A percentile compares a stretch with the other conserved stretches of the same genome.
Conservation (phyloP, 2,888 invertebrate genomes). For the Miltochrista miniata region DNA sequence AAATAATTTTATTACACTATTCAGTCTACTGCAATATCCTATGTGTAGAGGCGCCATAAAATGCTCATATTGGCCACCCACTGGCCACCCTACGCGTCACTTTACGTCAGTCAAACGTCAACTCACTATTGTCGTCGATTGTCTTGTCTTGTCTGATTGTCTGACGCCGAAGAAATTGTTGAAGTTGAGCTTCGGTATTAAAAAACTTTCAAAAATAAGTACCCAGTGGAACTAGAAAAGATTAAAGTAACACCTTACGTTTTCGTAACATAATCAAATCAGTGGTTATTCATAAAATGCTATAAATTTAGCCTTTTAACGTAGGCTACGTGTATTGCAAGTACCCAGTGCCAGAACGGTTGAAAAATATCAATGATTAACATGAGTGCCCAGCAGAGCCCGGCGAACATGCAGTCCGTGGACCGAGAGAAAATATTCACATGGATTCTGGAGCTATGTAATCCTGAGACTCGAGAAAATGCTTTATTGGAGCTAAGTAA, state of each 20-base stretch:
- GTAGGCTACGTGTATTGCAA: constrained; percentile 42
- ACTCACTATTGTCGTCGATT: constrained; percentile 22
- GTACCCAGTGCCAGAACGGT: constrained; percentile 37
- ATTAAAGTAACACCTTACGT: constrained; percentile 24
- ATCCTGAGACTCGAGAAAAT: constrained; percentile 97
- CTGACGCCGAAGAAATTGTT: constrained; percentile 31
- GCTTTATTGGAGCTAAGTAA: constrained; percentile 97
- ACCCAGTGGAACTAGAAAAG: constrained; percentile 8
- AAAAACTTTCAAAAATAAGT: constrained; percentile 17
- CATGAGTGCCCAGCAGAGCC: constrained; percentile 91
- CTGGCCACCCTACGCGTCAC: no score
- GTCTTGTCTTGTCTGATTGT: constrained; percentile 8
- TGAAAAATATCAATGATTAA: constrained; percentile 59
- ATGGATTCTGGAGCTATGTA: constrained; percentile 96
- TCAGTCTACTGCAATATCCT: no score
- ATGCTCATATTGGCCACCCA: no score
- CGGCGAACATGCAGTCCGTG: constrained; percentile 87
- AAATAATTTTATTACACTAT: no score
- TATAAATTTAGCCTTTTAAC: constrained; percentile 36
- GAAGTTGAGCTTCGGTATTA: constrained; percentile 15
- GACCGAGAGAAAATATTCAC: constrained; percentile 96
- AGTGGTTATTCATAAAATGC: constrained; percentile 20
- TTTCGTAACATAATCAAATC: constrained; percentile 13
- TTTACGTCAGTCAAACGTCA: constrained; percentile 11
- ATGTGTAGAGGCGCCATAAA: no score